Conservation (phyloP, 2,797 vertebrate species). For the Mormyrops boulengeri region DNA sequence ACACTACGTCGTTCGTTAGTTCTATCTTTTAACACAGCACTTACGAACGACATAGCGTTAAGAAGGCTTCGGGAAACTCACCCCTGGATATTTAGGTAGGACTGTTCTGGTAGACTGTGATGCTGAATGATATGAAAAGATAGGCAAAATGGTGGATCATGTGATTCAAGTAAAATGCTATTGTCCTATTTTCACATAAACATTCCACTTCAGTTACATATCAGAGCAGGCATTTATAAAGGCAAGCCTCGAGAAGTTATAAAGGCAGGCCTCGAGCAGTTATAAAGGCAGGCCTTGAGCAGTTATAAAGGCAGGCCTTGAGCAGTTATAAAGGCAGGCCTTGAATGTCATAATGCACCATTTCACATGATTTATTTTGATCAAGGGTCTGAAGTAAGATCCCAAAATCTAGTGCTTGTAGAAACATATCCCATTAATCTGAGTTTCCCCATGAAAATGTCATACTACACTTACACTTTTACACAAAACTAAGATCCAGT, state of each 20-base stretch:
- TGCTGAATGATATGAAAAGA: neutral
- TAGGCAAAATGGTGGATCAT: neutral
- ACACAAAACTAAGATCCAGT: neutral
- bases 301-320: neutral
- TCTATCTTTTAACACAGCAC: too few relatives aligned
- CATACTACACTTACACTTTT: neutral
- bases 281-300: neutral
- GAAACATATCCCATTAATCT: neutral
- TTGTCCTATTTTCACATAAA: neutral
- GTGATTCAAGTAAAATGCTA: neutral
- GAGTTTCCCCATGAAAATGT: neutral
- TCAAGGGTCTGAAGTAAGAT: neutral
- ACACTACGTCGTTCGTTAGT: too few relatives aligned
- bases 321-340: neutral
- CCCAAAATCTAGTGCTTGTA: neutral
- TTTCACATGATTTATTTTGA: neutral
- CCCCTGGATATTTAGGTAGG: neutral
- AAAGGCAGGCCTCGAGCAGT: neutral
- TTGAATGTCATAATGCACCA: neutral
- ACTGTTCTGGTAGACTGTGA: neutral
- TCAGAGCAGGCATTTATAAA: neutral
- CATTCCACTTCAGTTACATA: neutral
- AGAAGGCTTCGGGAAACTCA: too few relatives aligned
- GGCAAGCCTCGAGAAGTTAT: neutral
- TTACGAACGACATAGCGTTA: too few relatives aligned